Evolutionary conservation across 2,888 invertebrate species (phyloP).

Genomic region (Linnaemya vulpina): DNA sequence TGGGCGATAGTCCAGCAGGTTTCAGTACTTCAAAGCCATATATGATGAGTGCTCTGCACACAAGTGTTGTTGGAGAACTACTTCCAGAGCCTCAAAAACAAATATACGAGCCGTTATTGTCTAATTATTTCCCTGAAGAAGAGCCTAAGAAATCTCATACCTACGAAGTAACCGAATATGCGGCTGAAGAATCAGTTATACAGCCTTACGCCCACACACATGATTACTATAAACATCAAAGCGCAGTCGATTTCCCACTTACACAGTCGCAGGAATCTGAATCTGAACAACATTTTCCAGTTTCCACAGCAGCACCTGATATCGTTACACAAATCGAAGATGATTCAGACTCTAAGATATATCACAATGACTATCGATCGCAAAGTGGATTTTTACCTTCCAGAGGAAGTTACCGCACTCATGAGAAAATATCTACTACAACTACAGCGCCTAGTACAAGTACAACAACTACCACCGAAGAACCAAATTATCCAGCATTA

Average conservation of each 20-base stretch:
- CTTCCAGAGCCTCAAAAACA: constrained; percentile 78
- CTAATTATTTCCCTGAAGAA: constrained; percentile 72
- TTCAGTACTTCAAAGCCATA: constrained; percentile 75
- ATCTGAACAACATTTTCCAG: neutral
- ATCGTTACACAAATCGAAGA: constrained; percentile 28
- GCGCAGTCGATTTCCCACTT: constrained; percentile 30
- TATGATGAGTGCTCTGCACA: constrained; percentile 77
- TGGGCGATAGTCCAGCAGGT: constrained; percentile 65
- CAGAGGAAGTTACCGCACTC: constrained; percentile 11
- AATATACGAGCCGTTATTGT: constrained; percentile 47
- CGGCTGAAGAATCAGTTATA: constrained; percentile 77
- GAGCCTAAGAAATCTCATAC: constrained; percentile 67
- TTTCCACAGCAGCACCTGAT: constrained; percentile 32
- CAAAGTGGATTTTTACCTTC: constrained; percentile 37
- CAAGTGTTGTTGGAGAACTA: constrained; percentile 75
- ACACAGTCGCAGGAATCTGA: constrained; percentile 12
- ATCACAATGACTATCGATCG: constrained; percentile 28
- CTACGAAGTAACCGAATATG: constrained; percentile 81
- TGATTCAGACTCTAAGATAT: neutral
- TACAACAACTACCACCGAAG: constrained; percentile 75
- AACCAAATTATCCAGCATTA: constrained; percentile 79
- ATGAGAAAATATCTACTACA: constrained; percentile 19
- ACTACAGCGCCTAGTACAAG: constrained; percentile 2
- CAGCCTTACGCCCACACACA: constrained; percentile 66
- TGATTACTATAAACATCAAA: constrained; percentile 72